These are phyloP conservation scores for Liparis tanakae DNA, from an alignment of 2,797 vertebrate species.

Conservation along the genomic window DNA sequence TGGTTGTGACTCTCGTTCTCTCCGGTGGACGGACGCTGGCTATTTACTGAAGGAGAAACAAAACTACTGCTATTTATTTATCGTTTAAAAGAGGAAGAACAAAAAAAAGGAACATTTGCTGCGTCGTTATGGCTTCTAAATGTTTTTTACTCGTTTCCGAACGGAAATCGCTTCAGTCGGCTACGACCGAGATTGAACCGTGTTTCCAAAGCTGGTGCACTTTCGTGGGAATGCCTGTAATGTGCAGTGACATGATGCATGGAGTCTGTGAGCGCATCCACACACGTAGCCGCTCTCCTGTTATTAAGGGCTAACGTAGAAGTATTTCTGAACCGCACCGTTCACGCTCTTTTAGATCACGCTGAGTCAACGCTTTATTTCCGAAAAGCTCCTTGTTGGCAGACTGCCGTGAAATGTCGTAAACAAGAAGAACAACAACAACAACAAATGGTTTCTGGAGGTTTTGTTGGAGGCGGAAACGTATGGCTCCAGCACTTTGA, in stretches of 20 bases:
- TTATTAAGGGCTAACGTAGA: conserved; percentile 71
- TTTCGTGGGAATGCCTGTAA: conserved; percentile 78
- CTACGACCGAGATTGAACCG: conserved; percentile 44
- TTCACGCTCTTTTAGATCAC: conserved; percentile 29
- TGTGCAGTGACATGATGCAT: conserved; percentile 76
- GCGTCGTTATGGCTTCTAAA: conserved; percentile 57
- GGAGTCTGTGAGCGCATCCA: conserved; percentile 70
- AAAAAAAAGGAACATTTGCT: conserved; percentile 35
- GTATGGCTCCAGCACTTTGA: conserved; percentile 18
- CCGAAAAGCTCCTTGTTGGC: conserved; percentile 40
- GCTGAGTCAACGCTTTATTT: conserved; percentile 32
- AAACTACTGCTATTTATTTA: conserved; percentile 68
- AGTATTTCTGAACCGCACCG: conserved; percentile 49
- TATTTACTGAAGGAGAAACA: conserved; percentile 40
- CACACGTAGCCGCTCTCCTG: conserved; percentile 59
- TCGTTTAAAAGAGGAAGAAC: conserved; percentile 43
- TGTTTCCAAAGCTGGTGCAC: conserved; percentile 69
- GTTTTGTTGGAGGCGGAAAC: conserved; percentile 25
- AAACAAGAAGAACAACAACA: conserved; percentile 22
- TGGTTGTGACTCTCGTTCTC: conserved; percentile 62
- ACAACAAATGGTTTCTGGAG: conserved; percentile 16
- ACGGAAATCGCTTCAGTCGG: conserved; percentile 51
- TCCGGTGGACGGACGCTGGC: conserved; percentile 55
- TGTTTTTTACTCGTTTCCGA: conserved; percentile 54
- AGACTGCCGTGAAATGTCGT: conserved; percentile 35